phyloP scores from a whole-genome alignment of 2,888 invertebrate species.

The Drosophila prostipennis region DNA sequence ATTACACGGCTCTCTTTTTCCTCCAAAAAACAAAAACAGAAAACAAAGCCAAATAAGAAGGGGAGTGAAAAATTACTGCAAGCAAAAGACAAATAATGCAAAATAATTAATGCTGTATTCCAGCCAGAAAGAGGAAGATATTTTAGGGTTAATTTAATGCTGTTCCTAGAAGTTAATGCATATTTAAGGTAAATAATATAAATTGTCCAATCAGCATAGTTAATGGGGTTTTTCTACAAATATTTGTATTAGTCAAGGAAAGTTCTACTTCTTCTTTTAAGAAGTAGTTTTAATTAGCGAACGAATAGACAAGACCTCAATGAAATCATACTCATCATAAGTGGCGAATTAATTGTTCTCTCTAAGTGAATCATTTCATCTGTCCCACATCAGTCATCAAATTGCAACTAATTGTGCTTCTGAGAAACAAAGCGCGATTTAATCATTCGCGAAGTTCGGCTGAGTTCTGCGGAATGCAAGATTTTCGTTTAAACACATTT shows the following conservation, averaged over 20 bases:
- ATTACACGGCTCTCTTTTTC: constrained; percentile 58
- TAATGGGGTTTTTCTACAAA: neutral
- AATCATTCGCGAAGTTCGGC: constrained; percentile 1
- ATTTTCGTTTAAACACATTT: constrained; percentile 1
- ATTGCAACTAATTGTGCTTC: constrained; percentile 17
- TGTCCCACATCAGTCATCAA: neutral
- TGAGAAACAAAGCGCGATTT: constrained; percentile 2
- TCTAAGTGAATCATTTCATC: constrained; percentile 8
- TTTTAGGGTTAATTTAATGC: constrained; percentile 29
- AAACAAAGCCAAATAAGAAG: neutral
- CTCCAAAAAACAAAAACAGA: neutral
- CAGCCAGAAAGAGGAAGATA: constrained; percentile 8
- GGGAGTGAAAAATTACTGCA: constrained; percentile 8
- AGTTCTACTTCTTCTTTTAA: too few relatives aligned
- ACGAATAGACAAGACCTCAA: neutral
- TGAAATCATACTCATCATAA: neutral
- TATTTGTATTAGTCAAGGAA: too few relatives aligned
- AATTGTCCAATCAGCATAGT: neutral
- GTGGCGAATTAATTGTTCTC: neutral
- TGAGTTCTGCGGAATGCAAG: constrained; percentile 3
- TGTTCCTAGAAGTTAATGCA: constrained; percentile 11
- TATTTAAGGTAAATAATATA: neutral
- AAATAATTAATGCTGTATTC: constrained; percentile 40
- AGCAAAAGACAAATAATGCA: constrained; percentile 33
- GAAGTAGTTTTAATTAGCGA: too few relatives aligned